Evolutionary conservation across 2,797 vertebrate genomes (phyloP), one percentile per base, ranked within the genome.

Genomic region (Chelonia mydas): DNA sequence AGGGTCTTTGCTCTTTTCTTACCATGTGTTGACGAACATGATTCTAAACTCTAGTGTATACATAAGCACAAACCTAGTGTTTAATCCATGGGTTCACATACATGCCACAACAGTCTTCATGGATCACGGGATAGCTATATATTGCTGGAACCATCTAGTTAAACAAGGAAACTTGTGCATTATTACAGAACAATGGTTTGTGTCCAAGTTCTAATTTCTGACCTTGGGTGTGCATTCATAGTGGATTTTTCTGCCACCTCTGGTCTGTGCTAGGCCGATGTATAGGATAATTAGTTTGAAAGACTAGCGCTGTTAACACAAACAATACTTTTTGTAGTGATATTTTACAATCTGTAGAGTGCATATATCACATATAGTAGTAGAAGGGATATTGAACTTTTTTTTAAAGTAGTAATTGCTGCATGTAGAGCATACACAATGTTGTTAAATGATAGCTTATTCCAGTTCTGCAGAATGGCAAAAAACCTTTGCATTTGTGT

Each of bases 291-390:
- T 55, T 28, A 25, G n/a, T 53, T 88, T 8, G 77, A 84, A 96
- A 92, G 81, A 90, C 51, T 68, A 82, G 83, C 65, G 41, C 79
- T 93, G 89, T 88, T 57, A 83, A 74, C 83, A 79, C 37, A 88
- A 33, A 37, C 53, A 57, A 53, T 49, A 23, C 8, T 19, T 82
- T 90, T 80, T 65, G n/a, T 68, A 92, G 53, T 33, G 57, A 16
- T 1, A 0, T 27, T 86, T 79, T 5, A 50, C 45, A 28, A 6
- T 49, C 13, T 57, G 68, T 53, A 79, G 74, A 51, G 49, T 5
- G 10, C 16, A 7, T 12, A 15, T 17, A 50, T 16, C 41, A 11
- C 4, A 1, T 2, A 13, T 37, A 54, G 68, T 51, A 15, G 68
- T 21, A 79, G 51, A 57, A 51, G 27, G 19, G 37, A 16, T 49